phyloP scores from a whole-genome alignment of 2,888 invertebrate genomes.

The Drosophila setosimentum region DNA sequence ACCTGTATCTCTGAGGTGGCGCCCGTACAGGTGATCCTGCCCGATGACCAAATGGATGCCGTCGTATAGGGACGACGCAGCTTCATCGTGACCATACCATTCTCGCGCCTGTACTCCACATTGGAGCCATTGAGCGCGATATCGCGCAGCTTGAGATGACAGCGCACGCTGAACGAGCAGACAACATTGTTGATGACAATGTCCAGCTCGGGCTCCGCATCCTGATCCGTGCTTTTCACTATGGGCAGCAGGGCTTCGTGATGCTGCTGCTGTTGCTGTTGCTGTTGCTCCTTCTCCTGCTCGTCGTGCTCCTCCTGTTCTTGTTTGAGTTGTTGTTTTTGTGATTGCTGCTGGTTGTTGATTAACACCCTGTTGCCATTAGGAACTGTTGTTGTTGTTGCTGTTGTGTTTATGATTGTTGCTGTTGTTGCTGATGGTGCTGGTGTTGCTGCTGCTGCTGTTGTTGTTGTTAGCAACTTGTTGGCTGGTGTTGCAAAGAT shows the following conservation, averaged over 20 bases:
- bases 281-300: constrained; percentile 9
- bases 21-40: constrained; percentile 90
- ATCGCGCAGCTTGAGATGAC: constrained; percentile 97
- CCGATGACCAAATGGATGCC: constrained; percentile 99
- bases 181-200: constrained; percentile 97
- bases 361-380: constrained; percentile 10
- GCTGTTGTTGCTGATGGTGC: constrained; percentile 3
- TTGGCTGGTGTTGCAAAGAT: constrained; percentile 41
- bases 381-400: constrained; percentile 10
- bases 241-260: constrained; percentile 87
- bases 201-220: constrained; percentile 93
- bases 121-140: constrained; percentile 97
- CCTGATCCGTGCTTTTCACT: constrained; percentile 7
- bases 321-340: constrained; percentile 30
- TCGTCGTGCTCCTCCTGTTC: constrained; percentile 86
- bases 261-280: background rate
- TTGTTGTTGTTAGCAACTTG: constrained; percentile 19
- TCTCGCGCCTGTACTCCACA: constrained; percentile 97
- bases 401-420: background rate
- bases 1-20: constrained; percentile 59
- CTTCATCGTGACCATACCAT: constrained; percentile 99
- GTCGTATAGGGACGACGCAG: constrained; percentile 97
- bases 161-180: constrained; percentile 92
- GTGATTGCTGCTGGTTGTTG: constrained; percentile 13
- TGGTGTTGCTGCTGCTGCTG: constrained; percentile 21